phyloP scores from a whole-genome alignment of 1,140 invertebrate species.

The Hestina assimilis region DNA sequence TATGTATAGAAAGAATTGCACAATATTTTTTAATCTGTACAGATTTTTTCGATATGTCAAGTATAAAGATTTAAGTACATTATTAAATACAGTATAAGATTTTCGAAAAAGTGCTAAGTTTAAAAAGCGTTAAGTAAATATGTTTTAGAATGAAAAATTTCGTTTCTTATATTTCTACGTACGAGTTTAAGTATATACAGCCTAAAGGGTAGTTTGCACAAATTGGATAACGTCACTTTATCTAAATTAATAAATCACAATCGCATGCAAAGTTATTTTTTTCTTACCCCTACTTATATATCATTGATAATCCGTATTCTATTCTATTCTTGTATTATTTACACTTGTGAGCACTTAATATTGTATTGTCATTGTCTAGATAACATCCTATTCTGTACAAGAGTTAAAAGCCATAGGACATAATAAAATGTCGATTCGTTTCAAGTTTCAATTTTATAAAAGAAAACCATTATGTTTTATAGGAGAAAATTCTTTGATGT shows the following conservation, averaged over 20 bases:
- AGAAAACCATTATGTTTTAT: no score
- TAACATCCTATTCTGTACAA: conserved; percentile 22
- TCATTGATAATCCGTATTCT: not conserved
- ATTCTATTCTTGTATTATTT: conserved; percentile 28
- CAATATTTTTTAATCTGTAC: conserved; percentile 21
- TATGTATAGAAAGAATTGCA: conserved; percentile 33
- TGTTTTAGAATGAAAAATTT: conserved; percentile 12
- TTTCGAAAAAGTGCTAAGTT: conserved; percentile 20
- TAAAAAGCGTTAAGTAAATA: conserved; percentile 22
- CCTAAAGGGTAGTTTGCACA: conserved; percentile 5
- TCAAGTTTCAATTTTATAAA: not conserved
- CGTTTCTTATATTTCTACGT: not conserved
- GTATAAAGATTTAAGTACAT: conserved; percentile 16
- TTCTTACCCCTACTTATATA: not conserved
- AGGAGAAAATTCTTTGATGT: no score
- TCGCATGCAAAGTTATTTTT: not conserved
- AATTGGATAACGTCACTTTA: not conserved
- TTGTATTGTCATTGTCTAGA: conserved; percentile 53
- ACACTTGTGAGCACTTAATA: conserved; percentile 50
- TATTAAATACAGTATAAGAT: conserved; percentile 20
- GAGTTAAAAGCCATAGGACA: conserved; percentile 2
- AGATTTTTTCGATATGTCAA: conserved; percentile 28
- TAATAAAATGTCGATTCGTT: not conserved
- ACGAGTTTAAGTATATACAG: conserved; percentile 18
- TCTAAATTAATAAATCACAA: not conserved